Evolutionary conservation across 2,113 vertebrate genomes (phyloP).

Genomic region (Trachemys scripta): DNA sequence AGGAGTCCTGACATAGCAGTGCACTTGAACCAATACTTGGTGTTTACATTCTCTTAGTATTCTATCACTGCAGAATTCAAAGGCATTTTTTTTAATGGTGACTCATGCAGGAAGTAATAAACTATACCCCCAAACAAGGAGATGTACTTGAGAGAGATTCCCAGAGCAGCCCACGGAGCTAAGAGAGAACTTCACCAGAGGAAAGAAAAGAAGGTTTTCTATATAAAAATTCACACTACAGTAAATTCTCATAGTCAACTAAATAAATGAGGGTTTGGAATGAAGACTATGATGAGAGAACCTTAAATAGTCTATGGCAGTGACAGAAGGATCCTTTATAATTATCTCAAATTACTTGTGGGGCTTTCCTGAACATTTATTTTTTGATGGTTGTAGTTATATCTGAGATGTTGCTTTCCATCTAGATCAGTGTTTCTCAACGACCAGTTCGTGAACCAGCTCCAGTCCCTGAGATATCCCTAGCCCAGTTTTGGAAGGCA

Average conservation of each 20-base stretch:
- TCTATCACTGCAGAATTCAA: conserved; percentile 17
- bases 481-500: background rate
- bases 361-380: background rate
- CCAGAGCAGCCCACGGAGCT: background rate
- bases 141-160: background rate
- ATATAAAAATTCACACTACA: background rate
- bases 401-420: background rate
- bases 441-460: background rate
- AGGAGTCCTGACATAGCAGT: background rate
- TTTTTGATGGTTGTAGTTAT: background rate
- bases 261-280: background rate
- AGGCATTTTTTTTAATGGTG: conserved; percentile 8
- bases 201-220: background rate
- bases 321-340: background rate
- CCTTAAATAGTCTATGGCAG: background rate
- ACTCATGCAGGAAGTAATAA: background rate
- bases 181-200: background rate
- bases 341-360: background rate
- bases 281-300: background rate
- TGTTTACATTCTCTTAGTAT: background rate
- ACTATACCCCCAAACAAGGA: background rate
- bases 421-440: background rate
- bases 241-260: background rate
- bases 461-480: background rate
- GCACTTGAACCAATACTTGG: background rate